A percentile compares a stretch with the other conserved stretches of the same genome.
phyloP scores from a whole-genome alignment of 1,140 invertebrate genomes.

The Aphaenogaster floridana region DNA sequence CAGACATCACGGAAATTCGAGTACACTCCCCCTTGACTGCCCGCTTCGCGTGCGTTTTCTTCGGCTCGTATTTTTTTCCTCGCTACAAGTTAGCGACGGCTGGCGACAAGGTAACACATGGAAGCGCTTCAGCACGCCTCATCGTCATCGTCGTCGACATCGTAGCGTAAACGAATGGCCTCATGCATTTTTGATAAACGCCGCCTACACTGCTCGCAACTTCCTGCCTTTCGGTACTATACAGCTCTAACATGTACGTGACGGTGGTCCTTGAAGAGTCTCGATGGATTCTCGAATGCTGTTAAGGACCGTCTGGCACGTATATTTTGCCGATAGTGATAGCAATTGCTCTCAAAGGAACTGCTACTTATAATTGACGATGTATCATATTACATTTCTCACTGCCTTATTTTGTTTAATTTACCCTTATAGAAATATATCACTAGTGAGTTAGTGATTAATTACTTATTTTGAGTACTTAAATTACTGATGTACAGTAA shows the following conservation, averaged over 20 bases:
- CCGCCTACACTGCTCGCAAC: conserved; percentile 11
- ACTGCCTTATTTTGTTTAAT: neutral
- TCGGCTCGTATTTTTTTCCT: conserved; percentile 28
- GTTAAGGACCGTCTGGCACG: conserved; percentile 32
- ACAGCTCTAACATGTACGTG: conserved; percentile 56
- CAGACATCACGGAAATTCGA: conserved; percentile 76
- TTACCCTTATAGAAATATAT: neutral
- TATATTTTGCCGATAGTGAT: conserved; percentile 4
- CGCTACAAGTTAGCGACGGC: conserved; percentile 26
- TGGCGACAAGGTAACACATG: conserved; percentile 38
- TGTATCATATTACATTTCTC: neutral
- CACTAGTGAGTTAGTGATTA: too few species aligned
- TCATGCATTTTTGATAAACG: conserved; percentile 75
- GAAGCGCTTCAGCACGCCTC: conserved; percentile 36
- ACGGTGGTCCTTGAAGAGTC: conserved; percentile 60
- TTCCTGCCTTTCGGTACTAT: conserved; percentile 23
- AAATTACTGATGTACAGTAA: too few species aligned
- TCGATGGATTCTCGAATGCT: conserved; percentile 39
- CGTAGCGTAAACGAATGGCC: conserved; percentile 61
- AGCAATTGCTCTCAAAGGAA: conserved; percentile 29
- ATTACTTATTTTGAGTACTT: too few species aligned
- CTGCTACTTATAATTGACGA: conserved; percentile 31
- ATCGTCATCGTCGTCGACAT: conserved; percentile 45
- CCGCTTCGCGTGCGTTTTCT: neutral
- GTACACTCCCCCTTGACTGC: conserved; percentile 24